Percentiles rank a stretch among this genome's conserved stretches.
These are phyloP conservation scores for Mamestra brassicae DNA, from an alignment of 2,888 invertebrate species.

Conservation along the genomic window DNA sequence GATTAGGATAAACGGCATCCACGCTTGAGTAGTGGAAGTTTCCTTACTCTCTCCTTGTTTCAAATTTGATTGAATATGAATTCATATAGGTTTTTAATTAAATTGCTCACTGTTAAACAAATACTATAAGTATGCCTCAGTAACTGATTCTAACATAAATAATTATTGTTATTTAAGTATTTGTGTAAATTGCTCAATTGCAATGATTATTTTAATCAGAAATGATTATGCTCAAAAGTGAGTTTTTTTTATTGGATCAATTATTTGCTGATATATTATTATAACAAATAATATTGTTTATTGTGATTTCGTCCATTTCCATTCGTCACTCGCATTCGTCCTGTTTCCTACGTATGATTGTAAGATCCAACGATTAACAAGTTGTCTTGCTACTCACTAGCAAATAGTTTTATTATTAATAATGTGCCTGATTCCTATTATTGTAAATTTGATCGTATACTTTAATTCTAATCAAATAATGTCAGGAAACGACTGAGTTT, in stretches of 20 bases:
- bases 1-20: slow-evolving; percentile 87
- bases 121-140: slow-evolving; percentile 81
- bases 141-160: slow-evolving; percentile 78
- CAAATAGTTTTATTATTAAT: slow-evolving; percentile 80
- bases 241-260: slow-evolving; percentile 84
- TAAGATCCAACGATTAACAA: slow-evolving; percentile 72
- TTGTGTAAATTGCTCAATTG: slow-evolving; percentile 84
- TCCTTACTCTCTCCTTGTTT: slow-evolving; percentile 71
- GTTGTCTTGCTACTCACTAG: slow-evolving; percentile 81
- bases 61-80: slow-evolving; percentile 72
- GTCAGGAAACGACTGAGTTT: slow-evolving; percentile 90
- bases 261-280: slow-evolving; percentile 76
- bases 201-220: slow-evolving; percentile 83
- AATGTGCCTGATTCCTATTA: slow-evolving; percentile 91
- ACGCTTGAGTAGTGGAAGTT: slow-evolving; percentile 75
- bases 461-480: slow-evolving; percentile 88
- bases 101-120: slow-evolving; percentile 78
- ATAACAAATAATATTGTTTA: slow-evolving; percentile 74
- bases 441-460: slow-evolving; percentile 88
- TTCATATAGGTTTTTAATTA: slow-evolving; percentile 71
- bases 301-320: slow-evolving; percentile 82
- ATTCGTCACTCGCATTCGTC: slow-evolving; percentile 65
- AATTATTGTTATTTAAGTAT: slow-evolving; percentile 76
- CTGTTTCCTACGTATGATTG: slow-evolving; percentile 65
- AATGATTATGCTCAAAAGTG: slow-evolving; percentile 88